phyloP scores from a whole-genome alignment of 2,797 vertebrate species.

The Gephyroberyx darwinii region DNA sequence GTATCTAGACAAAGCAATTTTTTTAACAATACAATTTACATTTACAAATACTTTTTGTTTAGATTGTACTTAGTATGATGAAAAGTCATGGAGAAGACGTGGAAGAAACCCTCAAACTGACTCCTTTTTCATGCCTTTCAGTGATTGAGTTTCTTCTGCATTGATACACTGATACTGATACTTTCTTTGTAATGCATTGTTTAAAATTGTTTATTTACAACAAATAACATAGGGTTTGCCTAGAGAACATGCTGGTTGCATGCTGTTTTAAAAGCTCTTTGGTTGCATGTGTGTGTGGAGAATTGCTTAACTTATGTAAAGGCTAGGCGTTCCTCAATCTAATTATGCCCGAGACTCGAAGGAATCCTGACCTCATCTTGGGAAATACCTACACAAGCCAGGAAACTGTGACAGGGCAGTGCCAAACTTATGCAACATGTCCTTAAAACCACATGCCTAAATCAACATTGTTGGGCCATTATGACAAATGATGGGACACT shows the following conservation, averaged over 20 bases:
- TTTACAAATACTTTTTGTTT: conserved; percentile 22
- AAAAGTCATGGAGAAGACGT: conserved; percentile 37
- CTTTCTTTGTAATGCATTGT: conserved; percentile 5
- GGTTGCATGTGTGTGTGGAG: conserved; percentile 41
- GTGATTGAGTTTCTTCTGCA: background rate
- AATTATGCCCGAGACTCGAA: conserved; percentile 56
- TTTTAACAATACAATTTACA: conserved; percentile 7
- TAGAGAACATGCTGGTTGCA: conserved; percentile 6
- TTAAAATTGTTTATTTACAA: conserved; percentile 12
- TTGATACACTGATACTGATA: conserved; percentile 7
- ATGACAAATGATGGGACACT: conserved; percentile 39
- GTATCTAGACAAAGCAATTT: background rate
- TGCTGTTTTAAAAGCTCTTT: conserved; percentile 13
- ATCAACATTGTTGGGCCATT: conserved; percentile 35
- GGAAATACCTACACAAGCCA: conserved; percentile 75
- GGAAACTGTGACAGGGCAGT: conserved; percentile 73
- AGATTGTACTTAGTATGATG: conserved; percentile 7
- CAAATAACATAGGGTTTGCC: conserved; percentile 19
- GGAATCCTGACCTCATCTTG: conserved; percentile 73
- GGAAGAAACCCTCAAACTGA: conserved; percentile 13
- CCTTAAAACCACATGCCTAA: conserved; percentile 57
- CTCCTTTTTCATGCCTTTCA: conserved; percentile 32
- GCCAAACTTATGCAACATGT: conserved; percentile 62
- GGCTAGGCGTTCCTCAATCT: conserved; percentile 54
- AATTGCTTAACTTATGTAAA: conserved; percentile 57